Conservation (phyloP, 1,140 invertebrate species). For the Formica selysi region DNA sequence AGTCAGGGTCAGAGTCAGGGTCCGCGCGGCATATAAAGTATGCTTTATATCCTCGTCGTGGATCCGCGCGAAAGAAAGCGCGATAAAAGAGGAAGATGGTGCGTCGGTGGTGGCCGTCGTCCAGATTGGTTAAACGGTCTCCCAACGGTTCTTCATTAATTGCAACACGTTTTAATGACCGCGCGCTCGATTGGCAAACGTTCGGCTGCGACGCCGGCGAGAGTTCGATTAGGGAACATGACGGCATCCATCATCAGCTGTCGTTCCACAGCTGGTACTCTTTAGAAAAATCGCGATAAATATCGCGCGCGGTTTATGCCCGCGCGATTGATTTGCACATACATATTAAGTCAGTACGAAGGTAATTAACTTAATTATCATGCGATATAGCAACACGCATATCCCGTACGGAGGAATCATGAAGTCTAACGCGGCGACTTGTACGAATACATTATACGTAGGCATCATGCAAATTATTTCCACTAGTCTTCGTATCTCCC, state of each 20-base stretch:
- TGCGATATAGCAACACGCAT: slow-evolving; percentile 67
- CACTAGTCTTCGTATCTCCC: background rate
- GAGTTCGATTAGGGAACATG: slow-evolving; percentile 62
- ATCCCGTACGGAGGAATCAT: slow-evolving; percentile 58
- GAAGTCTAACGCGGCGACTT: slow-evolving; percentile 51
- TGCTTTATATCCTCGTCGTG: slow-evolving; percentile 10
- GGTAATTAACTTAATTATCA: slow-evolving; percentile 78
- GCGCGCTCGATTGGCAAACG: background rate
- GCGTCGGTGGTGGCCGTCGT: background rate
- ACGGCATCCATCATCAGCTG: slow-evolving; percentile 75
- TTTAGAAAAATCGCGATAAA: slow-evolving; percentile 17
- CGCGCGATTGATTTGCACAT: slow-evolving; percentile 2
- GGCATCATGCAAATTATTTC: slow-evolving; percentile 57
- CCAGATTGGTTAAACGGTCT: slow-evolving; percentile 18
- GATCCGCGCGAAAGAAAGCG: background rate
- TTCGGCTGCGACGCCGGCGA: slow-evolving; percentile 14
- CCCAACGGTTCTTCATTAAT: slow-evolving; percentile 51
- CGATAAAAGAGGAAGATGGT: background rate
- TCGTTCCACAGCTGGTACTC: slow-evolving; percentile 61
- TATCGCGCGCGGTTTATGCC: slow-evolving; percentile 47
- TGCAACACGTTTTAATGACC: slow-evolving; percentile 52
- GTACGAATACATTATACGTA: slow-evolving; percentile 11
- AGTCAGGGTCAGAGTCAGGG: background rate
- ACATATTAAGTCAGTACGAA: slow-evolving; percentile 62
- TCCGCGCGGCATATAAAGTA: slow-evolving; percentile 13